phyloP scores from a whole-genome alignment of 2,888 invertebrate species.

The Drosophila borborema region DNA sequence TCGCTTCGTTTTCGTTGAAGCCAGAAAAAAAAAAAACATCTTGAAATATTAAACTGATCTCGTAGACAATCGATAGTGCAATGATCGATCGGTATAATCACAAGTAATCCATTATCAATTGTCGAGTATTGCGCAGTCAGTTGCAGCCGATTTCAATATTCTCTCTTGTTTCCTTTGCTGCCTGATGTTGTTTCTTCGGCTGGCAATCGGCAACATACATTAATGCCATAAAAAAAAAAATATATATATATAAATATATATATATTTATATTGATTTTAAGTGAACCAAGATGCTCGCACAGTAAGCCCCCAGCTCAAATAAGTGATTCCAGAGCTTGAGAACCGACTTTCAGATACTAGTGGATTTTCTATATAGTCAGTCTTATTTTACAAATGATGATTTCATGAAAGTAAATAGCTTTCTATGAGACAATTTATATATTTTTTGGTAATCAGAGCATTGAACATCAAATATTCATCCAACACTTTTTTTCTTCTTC shows the following conservation, averaged over 20 bases:
- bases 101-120: not conserved
- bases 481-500: too few species aligned
- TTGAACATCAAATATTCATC: too few species aligned
- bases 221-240: conserved; percentile 3
- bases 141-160: not conserved
- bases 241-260: conserved; percentile 10
- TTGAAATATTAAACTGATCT: too few species aligned
- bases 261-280: conserved; percentile 14
- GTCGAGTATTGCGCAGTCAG: conserved; percentile 1
- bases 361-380: not conserved
- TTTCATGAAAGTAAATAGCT: not conserved
- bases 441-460: too few species aligned
- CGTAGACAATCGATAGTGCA: too few species aligned
- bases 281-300: conserved; percentile 5
- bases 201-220: conserved; percentile 10
- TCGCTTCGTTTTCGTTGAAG: too few species aligned
- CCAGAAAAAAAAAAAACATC: too few species aligned
- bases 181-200: conserved; percentile 12
- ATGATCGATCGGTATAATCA: too few species aligned
- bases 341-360: not conserved
- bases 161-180: not conserved
- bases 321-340: not conserved
- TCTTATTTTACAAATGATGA: not conserved
- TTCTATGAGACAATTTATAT: not conserved
- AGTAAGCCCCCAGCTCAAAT: not conserved